phyloP scores from a whole-genome alignment of 2,797 vertebrate species.

The Oreochromis mossambicus region DNA sequence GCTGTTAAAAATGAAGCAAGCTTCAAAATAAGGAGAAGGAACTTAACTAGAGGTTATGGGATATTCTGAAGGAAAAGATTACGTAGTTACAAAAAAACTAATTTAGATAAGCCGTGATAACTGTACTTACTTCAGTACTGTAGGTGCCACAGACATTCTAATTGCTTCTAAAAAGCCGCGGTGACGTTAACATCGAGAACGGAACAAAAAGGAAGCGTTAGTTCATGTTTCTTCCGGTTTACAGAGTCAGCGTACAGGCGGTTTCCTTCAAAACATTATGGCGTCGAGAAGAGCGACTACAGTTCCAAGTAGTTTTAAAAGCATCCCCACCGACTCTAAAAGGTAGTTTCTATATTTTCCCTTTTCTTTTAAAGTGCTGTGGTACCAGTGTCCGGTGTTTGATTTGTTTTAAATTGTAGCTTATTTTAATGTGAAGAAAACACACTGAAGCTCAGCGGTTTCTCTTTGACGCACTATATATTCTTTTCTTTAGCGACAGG shows the following conservation, averaged over 20 bases:
- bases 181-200: background rate
- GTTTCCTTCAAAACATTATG: conserved; percentile 31
- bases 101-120: background rate
- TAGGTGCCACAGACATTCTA: background rate
- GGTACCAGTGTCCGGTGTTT: fast-evolving
- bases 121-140: no score
- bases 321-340: conserved; percentile 9
- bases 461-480: background rate
- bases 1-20: background rate
- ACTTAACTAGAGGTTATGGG: background rate
- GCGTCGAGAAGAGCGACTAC: conserved; percentile 53
- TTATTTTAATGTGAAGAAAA: background rate
- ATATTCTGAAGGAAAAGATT: background rate
- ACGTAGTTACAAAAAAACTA: background rate
- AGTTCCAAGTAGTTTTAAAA: conserved; percentile 17
- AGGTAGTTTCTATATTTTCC: conserved; percentile 13
- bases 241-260: background rate
- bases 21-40: background rate
- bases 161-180: background rate
- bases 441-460: background rate
- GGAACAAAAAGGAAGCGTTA: background rate
- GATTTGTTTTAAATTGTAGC: fast-evolving
- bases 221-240: conserved; percentile 16
- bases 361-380: fast-evolving
- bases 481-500: background rate